Percentiles rank a stretch among this genome's conserved stretches.
Conservation (phyloP, 2,888 invertebrate species). For the Linyphia triangularis region DNA sequence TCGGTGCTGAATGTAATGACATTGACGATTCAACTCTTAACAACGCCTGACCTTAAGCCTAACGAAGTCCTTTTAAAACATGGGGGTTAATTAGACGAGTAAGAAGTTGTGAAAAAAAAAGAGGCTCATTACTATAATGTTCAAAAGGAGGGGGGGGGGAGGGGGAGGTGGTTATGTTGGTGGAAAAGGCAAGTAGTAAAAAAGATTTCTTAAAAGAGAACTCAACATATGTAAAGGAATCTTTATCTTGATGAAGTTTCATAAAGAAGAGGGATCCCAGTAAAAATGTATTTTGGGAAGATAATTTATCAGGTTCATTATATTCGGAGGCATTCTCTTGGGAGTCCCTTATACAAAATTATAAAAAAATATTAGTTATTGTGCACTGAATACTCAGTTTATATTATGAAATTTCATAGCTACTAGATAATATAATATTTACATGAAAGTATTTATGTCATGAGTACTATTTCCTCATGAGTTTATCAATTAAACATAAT, state of each 20-base stretch:
- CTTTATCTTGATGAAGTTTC: constrained; percentile 27
- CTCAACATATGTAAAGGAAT: constrained; percentile 8
- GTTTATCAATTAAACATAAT: too few relatives aligned
- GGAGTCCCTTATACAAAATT: too few relatives aligned
- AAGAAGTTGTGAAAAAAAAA: background rate
- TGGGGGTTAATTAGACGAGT: constrained; percentile 36
- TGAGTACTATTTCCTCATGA: too few relatives aligned
- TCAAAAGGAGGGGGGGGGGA: background rate
- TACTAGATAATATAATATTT: too few relatives aligned
- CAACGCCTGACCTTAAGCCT: constrained; percentile 36
- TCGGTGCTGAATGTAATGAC: constrained; percentile 27
- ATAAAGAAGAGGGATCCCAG: background rate
- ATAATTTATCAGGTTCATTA: too few relatives aligned
- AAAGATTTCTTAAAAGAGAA: constrained; percentile 6
- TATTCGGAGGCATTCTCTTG: too few relatives aligned
- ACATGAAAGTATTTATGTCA: too few relatives aligned
- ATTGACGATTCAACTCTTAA: constrained; percentile 11
- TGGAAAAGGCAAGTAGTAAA: constrained; percentile 25
- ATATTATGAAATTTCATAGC: too few relatives aligned
- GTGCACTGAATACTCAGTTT: too few relatives aligned
- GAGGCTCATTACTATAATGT: constrained; percentile 24
- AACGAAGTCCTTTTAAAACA: constrained; percentile 36
- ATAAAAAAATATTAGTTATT: too few relatives aligned
- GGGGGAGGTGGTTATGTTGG: background rate
- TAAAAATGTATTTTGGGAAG: too few relatives aligned